Conservation (phyloP, 2,113 vertebrate genomes). For the Podarcis cretensis region DNA sequence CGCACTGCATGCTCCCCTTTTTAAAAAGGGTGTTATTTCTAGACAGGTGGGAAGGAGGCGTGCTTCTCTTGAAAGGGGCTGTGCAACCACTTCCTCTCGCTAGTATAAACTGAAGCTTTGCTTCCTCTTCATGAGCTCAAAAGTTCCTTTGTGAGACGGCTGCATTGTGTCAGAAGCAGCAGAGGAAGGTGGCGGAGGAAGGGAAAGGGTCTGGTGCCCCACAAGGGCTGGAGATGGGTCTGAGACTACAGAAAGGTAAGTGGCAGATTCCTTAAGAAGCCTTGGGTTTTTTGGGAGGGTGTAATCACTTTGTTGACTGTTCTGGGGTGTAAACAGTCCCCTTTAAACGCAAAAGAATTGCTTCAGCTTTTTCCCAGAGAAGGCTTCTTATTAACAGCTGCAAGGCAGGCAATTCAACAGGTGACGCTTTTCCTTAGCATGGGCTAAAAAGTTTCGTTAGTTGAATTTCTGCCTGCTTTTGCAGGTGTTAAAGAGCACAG, state of each 20-base stretch:
- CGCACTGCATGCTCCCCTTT: neutral
- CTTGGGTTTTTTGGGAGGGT: too few relatives aligned
- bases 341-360: too few relatives aligned
- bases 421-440: neutral
- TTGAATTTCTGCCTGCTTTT: neutral
- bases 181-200: slow-evolving; percentile 25
- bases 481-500: neutral
- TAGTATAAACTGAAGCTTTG: slow-evolving; percentile 9
- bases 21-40: neutral
- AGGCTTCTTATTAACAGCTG: too few relatives aligned
- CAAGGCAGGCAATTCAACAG: neutral
- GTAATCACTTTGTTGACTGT: neutral
- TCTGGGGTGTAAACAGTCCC: neutral
- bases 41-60: neutral
- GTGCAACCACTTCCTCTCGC: neutral
- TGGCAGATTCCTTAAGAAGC: neutral
- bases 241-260: slow-evolving; percentile 27
- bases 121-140: slow-evolving; percentile 9
- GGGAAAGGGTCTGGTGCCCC: neutral
- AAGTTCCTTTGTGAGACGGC: neutral
- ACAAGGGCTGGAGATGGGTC: slow-evolving; percentile 12
- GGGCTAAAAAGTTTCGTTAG: too few relatives aligned
- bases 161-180: neutral
- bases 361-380: too few relatives aligned
- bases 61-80: neutral